These are phyloP conservation scores for Anas capensis DNA, from an alignment of 2,797 vertebrate species.

Conservation along the genomic window DNA sequence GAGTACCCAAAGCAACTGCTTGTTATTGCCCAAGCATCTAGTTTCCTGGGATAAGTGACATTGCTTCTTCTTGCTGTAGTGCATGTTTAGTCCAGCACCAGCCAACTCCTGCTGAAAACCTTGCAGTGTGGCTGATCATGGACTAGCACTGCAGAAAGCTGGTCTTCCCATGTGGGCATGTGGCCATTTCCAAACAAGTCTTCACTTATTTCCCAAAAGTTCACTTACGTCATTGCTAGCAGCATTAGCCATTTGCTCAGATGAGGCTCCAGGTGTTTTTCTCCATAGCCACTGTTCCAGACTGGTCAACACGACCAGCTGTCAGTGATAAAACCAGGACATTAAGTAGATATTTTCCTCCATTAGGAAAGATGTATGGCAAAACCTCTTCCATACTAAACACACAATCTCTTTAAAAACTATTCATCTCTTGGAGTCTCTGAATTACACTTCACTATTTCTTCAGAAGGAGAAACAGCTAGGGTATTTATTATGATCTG, in stretches of 20 bases:
- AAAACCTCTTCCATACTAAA: background rate
- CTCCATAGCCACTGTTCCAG: background rate
- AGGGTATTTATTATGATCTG: background rate
- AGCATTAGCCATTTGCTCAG: background rate
- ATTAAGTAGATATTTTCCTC: background rate
- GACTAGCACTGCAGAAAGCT: background rate
- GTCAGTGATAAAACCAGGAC: background rate
- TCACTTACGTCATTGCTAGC: accelerated
- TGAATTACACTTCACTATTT: background rate
- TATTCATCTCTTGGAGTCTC: background rate
- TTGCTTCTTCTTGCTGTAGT: background rate
- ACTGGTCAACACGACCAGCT: background rate
- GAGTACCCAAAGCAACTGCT: background rate
- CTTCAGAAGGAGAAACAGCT: background rate
- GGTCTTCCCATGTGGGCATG: background rate
- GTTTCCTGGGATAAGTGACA: background rate
- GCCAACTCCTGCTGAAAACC: background rate
- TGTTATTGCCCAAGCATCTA: background rate
- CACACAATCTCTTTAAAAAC: background rate
- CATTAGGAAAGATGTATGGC: background rate
- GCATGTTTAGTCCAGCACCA: background rate
- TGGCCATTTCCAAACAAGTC: background rate
- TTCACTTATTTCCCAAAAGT: background rate
- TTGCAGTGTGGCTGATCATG: accelerated
- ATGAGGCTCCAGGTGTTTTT: background rate